Conservation (phyloP, 2,113 vertebrate genomes). For the Melanerpes aurifrons region DNA sequence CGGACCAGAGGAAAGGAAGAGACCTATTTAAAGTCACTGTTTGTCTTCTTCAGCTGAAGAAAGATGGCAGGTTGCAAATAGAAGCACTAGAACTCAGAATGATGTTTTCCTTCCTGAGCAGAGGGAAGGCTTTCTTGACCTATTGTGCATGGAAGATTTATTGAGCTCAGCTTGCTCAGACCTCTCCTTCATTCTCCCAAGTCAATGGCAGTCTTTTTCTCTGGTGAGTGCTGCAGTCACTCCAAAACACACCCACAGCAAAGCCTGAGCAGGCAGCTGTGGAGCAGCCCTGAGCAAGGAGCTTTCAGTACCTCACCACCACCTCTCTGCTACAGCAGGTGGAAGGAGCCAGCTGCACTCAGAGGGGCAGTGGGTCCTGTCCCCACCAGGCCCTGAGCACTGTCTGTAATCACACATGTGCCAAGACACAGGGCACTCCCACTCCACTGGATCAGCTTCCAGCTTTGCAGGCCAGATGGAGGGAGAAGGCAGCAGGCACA, state of each 20-base stretch:
- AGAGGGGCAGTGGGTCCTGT: no score
- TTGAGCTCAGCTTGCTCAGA: neutral
- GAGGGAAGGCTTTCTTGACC: neutral
- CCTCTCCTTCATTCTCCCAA: neutral
- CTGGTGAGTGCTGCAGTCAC: neutral
- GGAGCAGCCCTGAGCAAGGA: neutral
- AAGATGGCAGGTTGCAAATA: slow-evolving; percentile 58
- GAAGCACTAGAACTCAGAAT: slow-evolving; percentile 57
- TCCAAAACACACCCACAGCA: neutral
- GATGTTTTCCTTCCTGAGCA: slow-evolving; percentile 58
- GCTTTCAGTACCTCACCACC: neutral
- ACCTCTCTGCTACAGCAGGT: neutral
- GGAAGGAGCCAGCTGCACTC: neutral
- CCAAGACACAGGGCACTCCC: neutral
- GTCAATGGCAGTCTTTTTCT: neutral
- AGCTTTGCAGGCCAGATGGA: slow-evolving; percentile 18
- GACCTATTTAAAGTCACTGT: slow-evolving; percentile 54
- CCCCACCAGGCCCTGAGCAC: neutral
- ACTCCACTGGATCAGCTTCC: neutral
- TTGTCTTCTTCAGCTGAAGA: slow-evolving; percentile 47
- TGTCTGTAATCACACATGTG: neutral
- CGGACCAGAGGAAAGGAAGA: slow-evolving; percentile 42
- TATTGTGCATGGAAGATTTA: neutral
- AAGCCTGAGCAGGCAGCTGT: neutral
- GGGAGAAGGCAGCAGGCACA: neutral